Conservation (phyloP, 2,888 invertebrate species). For the Pardosa pseudoannulata region DNA sequence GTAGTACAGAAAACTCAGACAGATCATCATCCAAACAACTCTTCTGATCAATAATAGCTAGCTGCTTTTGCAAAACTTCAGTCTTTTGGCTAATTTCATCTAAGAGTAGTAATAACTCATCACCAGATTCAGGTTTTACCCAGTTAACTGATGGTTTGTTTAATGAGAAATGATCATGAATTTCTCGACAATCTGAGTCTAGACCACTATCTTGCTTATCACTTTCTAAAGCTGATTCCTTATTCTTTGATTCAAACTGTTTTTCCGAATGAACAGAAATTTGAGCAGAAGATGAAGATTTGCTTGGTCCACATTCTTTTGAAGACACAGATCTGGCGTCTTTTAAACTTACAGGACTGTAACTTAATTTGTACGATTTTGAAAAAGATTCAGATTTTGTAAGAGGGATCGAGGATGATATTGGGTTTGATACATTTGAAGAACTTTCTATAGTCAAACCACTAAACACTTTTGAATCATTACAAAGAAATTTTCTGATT, state of each 20-base stretch:
- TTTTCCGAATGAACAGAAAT: conserved; percentile 24
- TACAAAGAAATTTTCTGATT: conserved; percentile 45
- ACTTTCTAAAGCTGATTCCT: conserved; percentile 59
- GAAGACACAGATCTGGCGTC: conserved; percentile 24
- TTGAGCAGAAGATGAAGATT: neutral
- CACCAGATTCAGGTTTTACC: conserved; percentile 27
- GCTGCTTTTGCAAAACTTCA: conserved; percentile 56
- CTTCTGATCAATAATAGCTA: conserved; percentile 31
- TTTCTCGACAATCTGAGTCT: conserved; percentile 68
- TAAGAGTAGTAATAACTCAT: conserved; percentile 57
- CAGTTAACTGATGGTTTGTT: conserved; percentile 20
- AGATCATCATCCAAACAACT: neutral
- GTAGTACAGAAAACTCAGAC: neutral
- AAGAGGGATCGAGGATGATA: neutral
- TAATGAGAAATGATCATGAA: conserved; percentile 39
- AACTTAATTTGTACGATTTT: neutral
- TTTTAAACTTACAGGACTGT: neutral
- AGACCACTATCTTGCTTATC: conserved; percentile 72
- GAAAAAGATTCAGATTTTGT: neutral
- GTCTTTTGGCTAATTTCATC: conserved; percentile 61
- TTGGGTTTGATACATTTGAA: neutral
- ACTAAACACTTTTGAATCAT: conserved; percentile 29
- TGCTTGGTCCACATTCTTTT: conserved; percentile 37
- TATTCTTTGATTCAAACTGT: conserved; percentile 47
- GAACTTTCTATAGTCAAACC: neutral